Evolutionary conservation across 2,797 vertebrate genomes (phyloP).

Genomic region (Anguilla obscura): DNA sequence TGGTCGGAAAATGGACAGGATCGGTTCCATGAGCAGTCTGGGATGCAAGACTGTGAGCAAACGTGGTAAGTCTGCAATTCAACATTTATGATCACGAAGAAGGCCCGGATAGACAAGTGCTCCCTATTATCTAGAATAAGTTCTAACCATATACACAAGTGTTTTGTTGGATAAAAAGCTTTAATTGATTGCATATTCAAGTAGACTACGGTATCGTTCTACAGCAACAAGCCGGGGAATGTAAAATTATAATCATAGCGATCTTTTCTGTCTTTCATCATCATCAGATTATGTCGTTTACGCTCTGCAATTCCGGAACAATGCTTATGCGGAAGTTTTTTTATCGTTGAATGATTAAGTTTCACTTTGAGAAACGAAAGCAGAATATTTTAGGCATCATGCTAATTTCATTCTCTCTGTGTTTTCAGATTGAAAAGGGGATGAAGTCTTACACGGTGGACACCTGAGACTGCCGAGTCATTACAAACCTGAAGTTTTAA

Average conservation of each 20-base stretch:
- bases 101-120: background rate
- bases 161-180: background rate
- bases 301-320: background rate
- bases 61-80: slow-evolving; percentile 62
- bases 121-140: background rate
- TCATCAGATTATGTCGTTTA: background rate
- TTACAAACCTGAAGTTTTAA: slow-evolving; percentile 42
- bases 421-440: slow-evolving; percentile 68
- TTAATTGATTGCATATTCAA: background rate
- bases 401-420: slow-evolving; percentile 36
- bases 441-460: slow-evolving; percentile 66
- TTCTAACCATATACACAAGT: background rate
- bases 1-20: slow-evolving; percentile 81
- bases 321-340: background rate
- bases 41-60: slow-evolving; percentile 71
- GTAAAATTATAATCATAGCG: background rate
- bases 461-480: slow-evolving; percentile 49
- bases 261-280: background rate
- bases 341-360: background rate
- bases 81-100: background rate
- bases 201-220: background rate
- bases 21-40: slow-evolving; percentile 80
- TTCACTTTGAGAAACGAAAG: background rate
- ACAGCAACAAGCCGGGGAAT: background rate
- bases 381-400: background rate